Base-by-base conservation (phyloP, 2,888 invertebrate genomes). In the Brachylomia viminalis region DNA sequence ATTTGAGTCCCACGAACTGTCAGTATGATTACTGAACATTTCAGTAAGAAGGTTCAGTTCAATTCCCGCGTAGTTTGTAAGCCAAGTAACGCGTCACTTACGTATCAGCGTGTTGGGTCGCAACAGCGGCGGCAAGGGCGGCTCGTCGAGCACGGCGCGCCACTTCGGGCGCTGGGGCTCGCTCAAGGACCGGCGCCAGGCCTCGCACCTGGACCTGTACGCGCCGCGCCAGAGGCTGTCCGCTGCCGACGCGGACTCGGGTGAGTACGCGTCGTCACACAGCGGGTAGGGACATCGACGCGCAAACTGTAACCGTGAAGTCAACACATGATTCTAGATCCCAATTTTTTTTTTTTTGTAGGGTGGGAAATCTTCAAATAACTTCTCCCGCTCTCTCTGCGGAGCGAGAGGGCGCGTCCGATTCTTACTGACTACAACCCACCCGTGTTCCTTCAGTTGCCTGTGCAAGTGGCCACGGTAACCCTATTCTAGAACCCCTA, bases 121-220 rank as follows among this genome's bases (percentile, higher is more conserved):
- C 76, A 94, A 93, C 88, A 94, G 94, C 85, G 94, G 93, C 58
- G 94, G 95, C 81, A 94, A 95, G 82, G 94, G 97, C 91, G 89
- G 97, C 90, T 89, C 58, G 20, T 5, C 33, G 20, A 2, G 91
- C 97, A 97, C 82, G 97, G 94, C 97, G 95, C 85, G 97, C 90
- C 87, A 98, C 97, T 95, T 98, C 93, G 98, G 98, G 0, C 97
- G 98, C 74, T 98, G 98, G 98, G 98, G 98, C 84, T 98, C 98
- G 33, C 95, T 98, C 62, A 98, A 98, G 94, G 98, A 98, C 90
- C 96, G 98, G 56, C 94, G 98, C 27, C 97, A 97, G 85, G 97
- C 97, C 85, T 97, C 97, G 27, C 98, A 98, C 87, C 97, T 97
- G 7, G 96, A 96, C 59, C 92, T 96, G 2, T 95, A 95, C 87